Conservation (phyloP, 2,113 vertebrate genomes). For the Melierax canorus region DNA sequence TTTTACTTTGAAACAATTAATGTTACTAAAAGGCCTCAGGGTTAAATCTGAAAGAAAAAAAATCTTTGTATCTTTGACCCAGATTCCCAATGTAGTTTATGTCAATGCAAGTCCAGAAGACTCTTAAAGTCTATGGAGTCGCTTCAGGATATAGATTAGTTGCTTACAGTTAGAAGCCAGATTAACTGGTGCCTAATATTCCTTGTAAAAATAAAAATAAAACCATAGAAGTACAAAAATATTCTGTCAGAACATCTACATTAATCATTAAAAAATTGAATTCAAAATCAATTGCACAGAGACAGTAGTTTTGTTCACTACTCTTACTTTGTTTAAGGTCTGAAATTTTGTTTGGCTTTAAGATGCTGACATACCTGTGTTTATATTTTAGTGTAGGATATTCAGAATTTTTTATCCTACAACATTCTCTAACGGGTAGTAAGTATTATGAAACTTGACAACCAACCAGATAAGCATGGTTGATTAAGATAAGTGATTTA, state of each 20-base stretch:
- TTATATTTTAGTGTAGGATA: not conserved
- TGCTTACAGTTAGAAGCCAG: not conserved
- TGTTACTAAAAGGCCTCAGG: not conserved
- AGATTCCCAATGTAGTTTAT: not conserved
- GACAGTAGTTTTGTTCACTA: not conserved
- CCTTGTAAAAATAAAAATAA: not conserved
- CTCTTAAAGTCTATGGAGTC: not conserved
- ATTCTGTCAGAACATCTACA: not conserved
- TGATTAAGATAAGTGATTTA: not conserved
- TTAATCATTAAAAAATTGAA: not conserved
- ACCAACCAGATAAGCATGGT: not conserved
- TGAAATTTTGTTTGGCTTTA: not conserved
- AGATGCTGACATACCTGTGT: not conserved
- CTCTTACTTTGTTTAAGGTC: not conserved
- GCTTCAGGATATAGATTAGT: not conserved
- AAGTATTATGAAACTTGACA: not conserved
- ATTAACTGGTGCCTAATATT: not conserved
- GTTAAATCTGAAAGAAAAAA: conserved; percentile 1
- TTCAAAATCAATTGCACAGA: not conserved
- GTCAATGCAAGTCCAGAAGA: not conserved
- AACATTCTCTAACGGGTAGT: not conserved
- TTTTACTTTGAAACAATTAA: conserved; percentile 56
- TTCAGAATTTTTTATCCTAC: not conserved
- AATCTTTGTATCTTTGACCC: not conserved
- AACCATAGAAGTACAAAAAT: not conserved